phyloP scores from a whole-genome alignment of 2,888 invertebrate genomes.

The Apamea crenata region DNA sequence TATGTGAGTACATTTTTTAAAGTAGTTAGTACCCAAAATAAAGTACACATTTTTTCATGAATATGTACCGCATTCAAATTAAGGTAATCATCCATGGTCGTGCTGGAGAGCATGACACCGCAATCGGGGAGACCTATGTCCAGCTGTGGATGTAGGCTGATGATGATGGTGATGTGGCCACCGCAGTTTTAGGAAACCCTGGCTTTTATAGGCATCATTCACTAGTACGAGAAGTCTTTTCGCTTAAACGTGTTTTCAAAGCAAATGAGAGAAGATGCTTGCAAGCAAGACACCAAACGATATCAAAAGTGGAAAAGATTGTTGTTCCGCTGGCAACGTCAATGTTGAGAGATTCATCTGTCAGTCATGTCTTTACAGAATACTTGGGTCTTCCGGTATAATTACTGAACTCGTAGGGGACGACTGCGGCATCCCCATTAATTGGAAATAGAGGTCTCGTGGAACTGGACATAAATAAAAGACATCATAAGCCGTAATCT shows the following conservation, averaged over 20 bases:
- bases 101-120: no score
- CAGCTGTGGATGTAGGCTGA: background rate
- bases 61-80: no score
- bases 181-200: background rate
- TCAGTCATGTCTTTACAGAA: no score
- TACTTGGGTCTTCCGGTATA: background rate
- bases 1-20: no score
- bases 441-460: background rate
- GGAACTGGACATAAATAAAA: slow-evolving; percentile 5
- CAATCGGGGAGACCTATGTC: background rate
- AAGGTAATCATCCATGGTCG: no score
- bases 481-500: background rate
- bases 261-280: background rate
- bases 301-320: background rate
- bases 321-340: background rate
- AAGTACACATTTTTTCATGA: no score
- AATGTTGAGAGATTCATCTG: background rate
- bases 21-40: no score
- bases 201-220: background rate
- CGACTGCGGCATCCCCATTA: background rate
- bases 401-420: background rate
- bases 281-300: background rate
- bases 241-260: background rate
- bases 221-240: background rate
- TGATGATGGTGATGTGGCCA: background rate